Evolutionary conservation across 2,888 invertebrate genomes (phyloP), one percentile per base, ranked within the genome.

Genomic region (Bibio marci): DNA sequence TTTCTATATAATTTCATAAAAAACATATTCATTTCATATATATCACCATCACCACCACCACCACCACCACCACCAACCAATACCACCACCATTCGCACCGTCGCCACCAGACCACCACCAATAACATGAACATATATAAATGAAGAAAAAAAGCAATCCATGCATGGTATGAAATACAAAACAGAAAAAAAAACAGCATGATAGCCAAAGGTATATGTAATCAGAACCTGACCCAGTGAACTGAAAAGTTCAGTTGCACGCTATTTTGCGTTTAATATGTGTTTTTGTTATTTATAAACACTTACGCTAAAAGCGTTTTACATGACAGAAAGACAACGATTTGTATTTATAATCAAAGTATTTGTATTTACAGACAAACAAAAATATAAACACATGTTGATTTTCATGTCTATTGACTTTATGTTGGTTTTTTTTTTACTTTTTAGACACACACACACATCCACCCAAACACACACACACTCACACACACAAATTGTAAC

Each of bases 211-310:
- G 4, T 22, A 22, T 22, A n/a, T 22, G 8, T 22, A 22, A 22
- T 22, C 22, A 22, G 22, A 22, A 30, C 39, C 39, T 40, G 39
- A 40, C 39, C 39, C 35, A 40, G 35, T 40, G 39, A 40, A 40
- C 39, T 40, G 35, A 35, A 40, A 40, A 35, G 39, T 35, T 35
- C 35, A 35, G 30, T 31, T 40, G 39, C 39, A 40, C 39, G 39
- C 39, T 40, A 40, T 40, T 40, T 40, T 40, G 39, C 39, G 39
- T 35, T 40, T 35, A 40, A 11, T 35, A 13, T 22, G 22, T 22
- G 22, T 22, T 22, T 15, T 15, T 15, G 27, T 8, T 28, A 36
- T 28, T 36, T 27, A 28, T 36, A 28, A 36, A 36, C 27, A 36
- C 27, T 36, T 35, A 35, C 25, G 25, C 35, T 35, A 25, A 35